Evolutionary conservation across 2,888 invertebrate species (phyloP), one percentile per base, ranked within the genome.

Genomic region (Punctoribates punctum): DNA sequence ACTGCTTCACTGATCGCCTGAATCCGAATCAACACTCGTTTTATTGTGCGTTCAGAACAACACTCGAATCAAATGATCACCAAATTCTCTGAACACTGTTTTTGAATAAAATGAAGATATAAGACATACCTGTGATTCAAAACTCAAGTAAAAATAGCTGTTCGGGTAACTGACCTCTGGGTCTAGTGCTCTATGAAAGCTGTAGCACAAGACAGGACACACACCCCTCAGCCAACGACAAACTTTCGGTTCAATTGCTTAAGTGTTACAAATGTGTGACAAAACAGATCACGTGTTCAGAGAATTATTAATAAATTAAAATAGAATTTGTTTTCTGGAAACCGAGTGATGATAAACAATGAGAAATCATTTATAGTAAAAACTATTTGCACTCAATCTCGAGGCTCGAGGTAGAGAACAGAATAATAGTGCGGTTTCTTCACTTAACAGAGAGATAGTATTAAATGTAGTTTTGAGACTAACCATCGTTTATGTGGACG

Each of bases 1-100:
- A 62, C 62, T 62, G 62, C 62, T 62, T 62, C 27, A 62, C 62
- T 62, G 62, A 62, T 62, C 62, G 62, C 11, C 27, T 29, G 29
- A 62, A 62, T 29, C 62, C 25, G 25, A 62, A 62, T 62, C 62
- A 62, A 62, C 62, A 54, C 15, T 20, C n/a, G 4, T 60, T 60
- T 23, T 60, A 42, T 54, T 20, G 60, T 60, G 20, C 60, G 25
- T 25, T 27, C 23, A 60, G 11, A 60, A 60, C 60, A 25, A 27
- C 6, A 54, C 15, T 20, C n/a, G 4, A 54, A 54, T 54, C n/a
- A 54, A 17, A n/a, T 20, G n/a, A n/a, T 8, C 8, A 5, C n/a
- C 8, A 29, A 25, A 62, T 13, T 62, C 62, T 25, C n/a, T 57
- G 11, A 17, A 23, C 23, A 17, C n/a, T 4, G 9, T 27, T 62